phyloP scores from a whole-genome alignment of 35 echinoderm and acorn worm genomes.

The Chiridota heheva region DNA sequence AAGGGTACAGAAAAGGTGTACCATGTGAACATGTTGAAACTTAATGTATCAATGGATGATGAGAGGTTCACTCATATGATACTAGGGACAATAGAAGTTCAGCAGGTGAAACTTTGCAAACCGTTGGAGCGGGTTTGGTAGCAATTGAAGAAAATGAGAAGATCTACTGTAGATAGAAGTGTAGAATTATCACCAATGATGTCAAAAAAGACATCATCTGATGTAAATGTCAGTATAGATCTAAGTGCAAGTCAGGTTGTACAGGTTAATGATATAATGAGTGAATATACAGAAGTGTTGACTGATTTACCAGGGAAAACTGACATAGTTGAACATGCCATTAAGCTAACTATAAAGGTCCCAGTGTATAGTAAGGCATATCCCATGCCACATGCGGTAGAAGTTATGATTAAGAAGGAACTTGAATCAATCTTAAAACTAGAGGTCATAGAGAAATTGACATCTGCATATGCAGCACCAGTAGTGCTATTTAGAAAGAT shows the following conservation, averaged over 20 bases:
- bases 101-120: no score
- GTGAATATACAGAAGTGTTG: constrained; percentile 33
- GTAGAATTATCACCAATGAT: constrained; percentile 8
- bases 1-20: constrained; percentile 26
- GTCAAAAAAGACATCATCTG: neutral
- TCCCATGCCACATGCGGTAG: constrained; percentile 43
- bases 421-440: constrained; percentile 42
- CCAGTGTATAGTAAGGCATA: constrained; percentile 32
- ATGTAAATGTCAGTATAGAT: neutral
- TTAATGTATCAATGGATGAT: neutral
- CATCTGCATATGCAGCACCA: constrained; percentile 51
- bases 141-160: no score
- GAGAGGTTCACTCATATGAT: no score
- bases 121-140: neutral
- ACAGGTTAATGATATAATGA: neutral
- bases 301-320: constrained; percentile 56
- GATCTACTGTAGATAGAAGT: no score
- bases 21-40: constrained; percentile 52
- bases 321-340: constrained; percentile 38
- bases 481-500: constrained; percentile 56
- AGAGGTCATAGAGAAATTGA: constrained; percentile 38
- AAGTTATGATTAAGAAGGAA: constrained; percentile 15
- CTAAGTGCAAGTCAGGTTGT: neutral
- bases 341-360: constrained; percentile 28
- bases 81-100: no score